Evolutionary conservation across 1,140 invertebrate species (phyloP), one percentile per base, ranked within the genome.

Genomic region (Saccostrea echinata): DNA sequence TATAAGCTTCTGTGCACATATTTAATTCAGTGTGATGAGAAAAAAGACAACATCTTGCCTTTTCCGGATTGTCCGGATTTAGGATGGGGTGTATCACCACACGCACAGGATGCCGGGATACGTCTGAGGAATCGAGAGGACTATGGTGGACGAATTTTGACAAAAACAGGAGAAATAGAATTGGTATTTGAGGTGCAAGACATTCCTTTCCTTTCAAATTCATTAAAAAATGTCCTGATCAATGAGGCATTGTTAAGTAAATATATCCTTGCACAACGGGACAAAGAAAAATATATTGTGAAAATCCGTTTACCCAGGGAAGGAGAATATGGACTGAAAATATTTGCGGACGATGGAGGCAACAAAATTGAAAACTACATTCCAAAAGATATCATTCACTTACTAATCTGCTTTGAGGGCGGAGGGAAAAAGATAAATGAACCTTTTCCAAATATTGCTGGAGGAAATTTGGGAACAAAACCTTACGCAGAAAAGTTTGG

Each of bases 291-390:
- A 51, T 89, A 82, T 61, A 68, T 87, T 18, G 76, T 86, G 43
- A 84, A 89, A 30, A 12, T 89, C 21, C 84, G 64, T n/a, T 43
- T 89, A 68, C 85, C 88, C 57, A 64, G 81, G 24, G 85, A 80
- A 51, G 88, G 88, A 21, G 88, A 89, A 87, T 89, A 89, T 55
- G 88, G 82, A 13, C 24, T 89, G 21, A 89, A 89, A 53, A 85
- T 89, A 76, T 87, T 76, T 82, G 83, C 80, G 16, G 87, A 61
- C 21, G 30, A 88, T 35, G 43, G 51, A 13, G 51, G 33, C 21
- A 55, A 80, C 27, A 83, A 64, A 24, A 84, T 55, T 57, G 21
- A 80, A 24, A 24, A 83, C 21, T 71, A 88, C 55, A 51, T 88
- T 27, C 86, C 86, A 55, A 64, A 81, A 2, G 86, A 89, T 68